Conservation (phyloP, 2,797 vertebrate species). For the Clarias fuscus region DNA sequence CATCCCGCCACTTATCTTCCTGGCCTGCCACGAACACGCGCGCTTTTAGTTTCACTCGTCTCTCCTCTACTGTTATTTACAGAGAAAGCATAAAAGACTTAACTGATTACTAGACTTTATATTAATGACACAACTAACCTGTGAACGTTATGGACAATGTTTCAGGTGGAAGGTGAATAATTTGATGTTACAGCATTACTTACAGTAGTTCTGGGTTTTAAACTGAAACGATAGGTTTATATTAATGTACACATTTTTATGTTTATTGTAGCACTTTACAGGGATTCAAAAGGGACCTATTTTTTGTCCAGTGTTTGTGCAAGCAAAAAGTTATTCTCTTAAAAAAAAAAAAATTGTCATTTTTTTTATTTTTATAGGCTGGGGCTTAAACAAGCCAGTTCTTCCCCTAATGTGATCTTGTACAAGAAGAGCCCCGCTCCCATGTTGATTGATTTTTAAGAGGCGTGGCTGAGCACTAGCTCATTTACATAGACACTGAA, state of each 20-base stretch:
- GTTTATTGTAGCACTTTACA: no score
- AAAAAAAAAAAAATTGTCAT: no score
- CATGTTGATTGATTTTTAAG: no score
- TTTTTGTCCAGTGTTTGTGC: no score
- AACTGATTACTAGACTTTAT: background rate
- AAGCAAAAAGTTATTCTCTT: no score
- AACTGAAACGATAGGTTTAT: background rate
- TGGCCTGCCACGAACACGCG: background rate
- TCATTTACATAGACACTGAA: no score
- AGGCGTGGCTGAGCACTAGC: no score
- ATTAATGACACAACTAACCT: background rate
- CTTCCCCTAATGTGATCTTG: no score
- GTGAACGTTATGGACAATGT: background rate
- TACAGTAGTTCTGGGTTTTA: background rate
- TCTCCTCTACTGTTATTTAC: background rate
- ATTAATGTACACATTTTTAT: background rate
- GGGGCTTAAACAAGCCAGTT: no score
- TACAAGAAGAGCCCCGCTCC: no score
- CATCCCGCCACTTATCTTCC: constrained; percentile 12
- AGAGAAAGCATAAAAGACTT: background rate
- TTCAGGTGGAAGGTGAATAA: background rate
- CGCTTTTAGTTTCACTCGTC: background rate
- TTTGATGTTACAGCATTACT: background rate
- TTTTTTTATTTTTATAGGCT: no score
- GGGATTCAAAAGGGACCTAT: no score